Evolutionary conservation across 2,888 invertebrate species (phyloP), one percentile per base, ranked within the genome.

Genomic region (Muscina levida): DNA sequence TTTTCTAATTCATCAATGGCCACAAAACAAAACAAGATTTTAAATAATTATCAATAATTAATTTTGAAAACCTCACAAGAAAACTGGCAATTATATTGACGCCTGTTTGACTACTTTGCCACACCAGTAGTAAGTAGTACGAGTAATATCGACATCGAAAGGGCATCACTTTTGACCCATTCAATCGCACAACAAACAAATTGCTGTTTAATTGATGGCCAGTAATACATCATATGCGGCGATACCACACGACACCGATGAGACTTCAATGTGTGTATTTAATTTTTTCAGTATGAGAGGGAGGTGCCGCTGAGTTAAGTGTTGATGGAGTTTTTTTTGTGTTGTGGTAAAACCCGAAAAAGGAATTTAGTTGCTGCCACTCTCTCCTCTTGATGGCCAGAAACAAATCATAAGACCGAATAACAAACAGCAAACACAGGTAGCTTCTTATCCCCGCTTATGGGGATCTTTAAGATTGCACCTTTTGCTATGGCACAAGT

Each of bases 1-100:
- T 79, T 77, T 79, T 79, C 77, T 17, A 79, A 82, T 82, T 57
- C 79, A 82, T 82, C 77, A 82, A 76, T 77, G 62, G 4, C 1
- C 71, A 59, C 22, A 59, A 17, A 59, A 5, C 31, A 17, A n/a
- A 62, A 53, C 42, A 44, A 46, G 48, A 70, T 70, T 59, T 72
- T 72, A 17, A 57, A 37, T 67, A 79, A 82, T 82, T 79, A 77
- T 53, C 46, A 24, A 79, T 62, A 79, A 82, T 82, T 82, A 82
- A 82, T 82, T 76, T 57, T 24, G 17, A 70, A 75, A 67, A 66
- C 57, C 72, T 44, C 22, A 44, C 8, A 59, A 42, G 22, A n/a
- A 72, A 62, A 44, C 59, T 62, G 67, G 72, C 70, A 78, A 71
- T 79, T 79, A 76, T 70, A 71, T 75, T 80, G 79, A 80, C 79